Percentiles rank a stretch among this genome's conserved stretches.
Evolutionary conservation across 2,888 invertebrate species (phyloP).

Genomic region (Noctua fimbriata): DNA sequence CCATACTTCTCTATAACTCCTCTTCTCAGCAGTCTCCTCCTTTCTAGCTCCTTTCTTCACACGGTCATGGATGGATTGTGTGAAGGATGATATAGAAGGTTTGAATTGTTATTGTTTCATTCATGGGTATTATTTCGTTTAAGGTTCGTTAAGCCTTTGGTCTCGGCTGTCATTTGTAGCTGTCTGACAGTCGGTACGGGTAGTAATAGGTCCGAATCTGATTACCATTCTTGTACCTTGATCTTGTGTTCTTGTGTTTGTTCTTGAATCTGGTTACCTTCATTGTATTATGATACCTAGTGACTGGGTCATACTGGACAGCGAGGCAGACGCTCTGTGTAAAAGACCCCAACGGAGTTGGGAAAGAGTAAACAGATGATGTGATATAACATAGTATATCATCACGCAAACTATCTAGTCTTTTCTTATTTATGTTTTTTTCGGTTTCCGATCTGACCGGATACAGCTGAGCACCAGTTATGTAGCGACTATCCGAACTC

Average conservation of each 20-base stretch:
- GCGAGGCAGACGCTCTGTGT: not conserved
- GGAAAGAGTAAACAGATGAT: not conserved
- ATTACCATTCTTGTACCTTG: no score
- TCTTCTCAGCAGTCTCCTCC: no score
- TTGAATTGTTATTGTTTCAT: not conserved
- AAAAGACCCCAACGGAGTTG: not conserved
- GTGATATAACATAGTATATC: not conserved
- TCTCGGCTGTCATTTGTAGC: not conserved
- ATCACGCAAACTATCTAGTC: not conserved
- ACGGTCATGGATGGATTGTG: no score
- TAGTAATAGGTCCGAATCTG: not conserved
- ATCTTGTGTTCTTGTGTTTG: no score
- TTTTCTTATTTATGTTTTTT: not conserved
- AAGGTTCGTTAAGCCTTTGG: not conserved
- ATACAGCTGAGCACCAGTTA: not conserved
- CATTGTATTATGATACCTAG: not conserved
- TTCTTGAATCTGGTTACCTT: no score
- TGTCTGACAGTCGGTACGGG: not conserved
- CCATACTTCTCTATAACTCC: no score
- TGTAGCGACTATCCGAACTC: not conserved
- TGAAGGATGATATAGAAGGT: no score
- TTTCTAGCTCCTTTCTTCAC: no score
- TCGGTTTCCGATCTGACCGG: not conserved
- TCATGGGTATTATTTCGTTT: not conserved
- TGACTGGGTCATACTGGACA: no score